These are phyloP conservation scores for Calliphora vicina DNA, from an alignment of 1,140 invertebrate species.

Conservation along the genomic window DNA sequence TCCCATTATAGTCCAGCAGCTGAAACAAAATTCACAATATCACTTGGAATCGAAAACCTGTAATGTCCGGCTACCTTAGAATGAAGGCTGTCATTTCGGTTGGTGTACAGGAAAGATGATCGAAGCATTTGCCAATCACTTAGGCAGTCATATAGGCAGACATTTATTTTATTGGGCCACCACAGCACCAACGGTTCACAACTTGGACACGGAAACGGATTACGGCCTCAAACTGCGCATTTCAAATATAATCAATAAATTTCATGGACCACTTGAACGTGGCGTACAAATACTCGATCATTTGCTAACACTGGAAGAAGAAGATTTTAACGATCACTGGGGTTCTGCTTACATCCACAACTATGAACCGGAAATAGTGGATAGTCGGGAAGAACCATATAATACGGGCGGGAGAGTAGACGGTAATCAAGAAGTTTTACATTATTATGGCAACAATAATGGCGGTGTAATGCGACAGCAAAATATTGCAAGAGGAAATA, in stretches of 20 bases:
- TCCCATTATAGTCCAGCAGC: not conserved
- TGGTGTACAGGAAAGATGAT: slow-evolving; percentile 52
- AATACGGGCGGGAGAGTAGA: slow-evolving; percentile 39
- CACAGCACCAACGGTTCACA: slow-evolving; percentile 29
- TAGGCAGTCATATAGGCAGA: slow-evolving; percentile 62
- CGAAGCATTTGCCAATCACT: slow-evolving; percentile 59
- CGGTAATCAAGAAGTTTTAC: slow-evolving; percentile 53
- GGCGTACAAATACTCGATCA: slow-evolving; percentile 66
- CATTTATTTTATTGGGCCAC: slow-evolving; percentile 65
- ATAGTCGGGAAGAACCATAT: not conserved
- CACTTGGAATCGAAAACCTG: not conserved
- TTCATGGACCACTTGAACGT: slow-evolving; percentile 59
- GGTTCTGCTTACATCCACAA: slow-evolving; percentile 59
- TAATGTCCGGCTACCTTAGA: not conserved
- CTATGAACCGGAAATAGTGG: slow-evolving; percentile 57
- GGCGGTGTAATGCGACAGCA: slow-evolving; percentile 24
- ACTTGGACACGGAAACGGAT: slow-evolving; percentile 30
- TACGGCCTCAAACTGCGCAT: slow-evolving; percentile 66
- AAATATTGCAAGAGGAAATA: slow-evolving; percentile 30
- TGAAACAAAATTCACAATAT: not conserved
- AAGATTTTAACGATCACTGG: slow-evolving; percentile 61
- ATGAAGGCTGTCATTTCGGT: not conserved
- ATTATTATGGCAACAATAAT: slow-evolving; percentile 39
- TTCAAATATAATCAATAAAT: slow-evolving; percentile 65
- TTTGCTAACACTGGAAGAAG: slow-evolving; percentile 64